These are phyloP conservation scores for Uloborus plumipes DNA, from an alignment of 2,888 invertebrate genomes.

Conservation along the genomic window DNA sequence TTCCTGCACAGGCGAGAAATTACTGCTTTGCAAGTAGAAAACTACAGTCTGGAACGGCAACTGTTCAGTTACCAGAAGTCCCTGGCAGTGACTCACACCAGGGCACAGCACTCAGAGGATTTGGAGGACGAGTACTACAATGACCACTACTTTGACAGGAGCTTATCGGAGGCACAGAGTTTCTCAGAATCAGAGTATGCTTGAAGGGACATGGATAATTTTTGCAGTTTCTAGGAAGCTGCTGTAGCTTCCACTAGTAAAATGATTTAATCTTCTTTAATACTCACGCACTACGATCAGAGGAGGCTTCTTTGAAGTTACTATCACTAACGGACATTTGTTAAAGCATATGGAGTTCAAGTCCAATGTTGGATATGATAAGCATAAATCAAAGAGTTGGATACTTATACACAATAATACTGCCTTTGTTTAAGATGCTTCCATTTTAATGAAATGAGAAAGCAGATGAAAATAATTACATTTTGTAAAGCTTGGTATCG, in stretches of 20 bases:
- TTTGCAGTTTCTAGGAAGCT: not conserved
- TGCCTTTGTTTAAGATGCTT: too few species aligned
- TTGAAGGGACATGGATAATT: conserved; percentile 14
- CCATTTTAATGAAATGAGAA: too few species aligned
- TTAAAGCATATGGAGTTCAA: too few species aligned
- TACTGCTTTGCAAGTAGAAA: conserved; percentile 84
- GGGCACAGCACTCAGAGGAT: conserved; percentile 28
- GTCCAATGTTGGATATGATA: too few species aligned
- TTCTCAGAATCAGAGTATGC: conserved; percentile 64
- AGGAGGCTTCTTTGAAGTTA: too few species aligned
- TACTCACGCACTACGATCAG: too few species aligned
- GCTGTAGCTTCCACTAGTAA: not conserved
- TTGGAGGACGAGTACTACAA: conserved; percentile 50
- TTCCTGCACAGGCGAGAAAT: conserved; percentile 79
- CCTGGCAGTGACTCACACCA: conserved; percentile 34
- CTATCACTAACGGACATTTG: too few species aligned
- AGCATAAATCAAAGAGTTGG: too few species aligned
- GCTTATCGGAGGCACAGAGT: conserved; percentile 59
- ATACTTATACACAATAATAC: too few species aligned
- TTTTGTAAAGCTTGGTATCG: too few species aligned
- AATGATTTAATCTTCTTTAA: not conserved
- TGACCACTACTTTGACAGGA: conserved; percentile 55
- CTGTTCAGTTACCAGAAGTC: conserved; percentile 84
- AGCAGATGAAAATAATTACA: too few species aligned
- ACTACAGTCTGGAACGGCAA: conserved; percentile 84